Conservation (phyloP, 2,888 invertebrate species). For the Philereme vetulata region DNA sequence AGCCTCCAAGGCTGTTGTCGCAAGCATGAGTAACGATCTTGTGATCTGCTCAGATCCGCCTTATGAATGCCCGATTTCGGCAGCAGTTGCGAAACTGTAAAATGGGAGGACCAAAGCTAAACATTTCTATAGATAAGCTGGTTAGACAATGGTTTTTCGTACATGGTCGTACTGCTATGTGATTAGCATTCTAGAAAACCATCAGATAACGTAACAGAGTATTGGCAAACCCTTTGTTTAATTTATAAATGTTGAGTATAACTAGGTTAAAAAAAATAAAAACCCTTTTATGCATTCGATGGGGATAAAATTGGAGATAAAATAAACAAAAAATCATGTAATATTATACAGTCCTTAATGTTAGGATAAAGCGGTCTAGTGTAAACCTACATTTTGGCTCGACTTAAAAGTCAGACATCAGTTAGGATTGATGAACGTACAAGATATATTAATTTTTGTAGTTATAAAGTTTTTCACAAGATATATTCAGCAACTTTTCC, state of each 20-base stretch:
- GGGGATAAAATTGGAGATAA: too few species aligned
- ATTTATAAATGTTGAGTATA: neutral
- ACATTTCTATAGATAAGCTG: slow-evolving; percentile 19
- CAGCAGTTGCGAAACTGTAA: slow-evolving; percentile 53
- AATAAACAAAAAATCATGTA: too few species aligned
- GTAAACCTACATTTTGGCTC: too few species aligned
- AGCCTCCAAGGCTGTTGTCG: slow-evolving; percentile 51
- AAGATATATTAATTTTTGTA: too few species aligned
- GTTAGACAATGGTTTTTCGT: slow-evolving; percentile 25
- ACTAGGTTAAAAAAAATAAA: too few species aligned
- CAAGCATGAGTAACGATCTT: slow-evolving; percentile 54
- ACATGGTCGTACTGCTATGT: slow-evolving; percentile 4
- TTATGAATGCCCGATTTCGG: slow-evolving; percentile 61
- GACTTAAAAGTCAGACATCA: too few species aligned
- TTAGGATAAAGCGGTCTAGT: too few species aligned
- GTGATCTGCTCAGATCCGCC: slow-evolving; percentile 57
- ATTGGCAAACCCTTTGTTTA: slow-evolving; percentile 1
- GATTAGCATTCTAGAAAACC: slow-evolving; percentile 9
- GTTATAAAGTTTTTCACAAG: too few species aligned
- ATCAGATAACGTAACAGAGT: slow-evolving; percentile 14
- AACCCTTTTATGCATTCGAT: too few species aligned
- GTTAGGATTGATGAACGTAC: too few species aligned
- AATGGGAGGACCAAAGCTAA: slow-evolving; percentile 7
- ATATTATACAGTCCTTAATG: too few species aligned
- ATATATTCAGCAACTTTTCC: neutral